phyloP scores from a whole-genome alignment of 2,113 vertebrate genomes.

The Tragelaphus strepsiceros region DNA sequence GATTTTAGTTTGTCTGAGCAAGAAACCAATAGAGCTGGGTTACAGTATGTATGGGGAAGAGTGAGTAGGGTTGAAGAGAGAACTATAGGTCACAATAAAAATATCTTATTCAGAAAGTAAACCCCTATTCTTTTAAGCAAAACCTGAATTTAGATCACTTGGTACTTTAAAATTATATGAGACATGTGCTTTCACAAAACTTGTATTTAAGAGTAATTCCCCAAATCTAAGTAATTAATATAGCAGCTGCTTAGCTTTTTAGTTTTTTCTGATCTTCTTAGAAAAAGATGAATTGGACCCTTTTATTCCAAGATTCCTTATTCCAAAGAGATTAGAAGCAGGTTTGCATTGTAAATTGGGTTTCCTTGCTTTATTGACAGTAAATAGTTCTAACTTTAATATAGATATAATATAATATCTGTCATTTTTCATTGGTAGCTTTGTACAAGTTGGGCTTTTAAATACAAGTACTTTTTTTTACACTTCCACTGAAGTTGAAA shows the following conservation, averaged over 20 bases:
- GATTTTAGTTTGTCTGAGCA: background rate
- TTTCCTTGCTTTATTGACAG: constrained; percentile 44
- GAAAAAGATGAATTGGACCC: background rate
- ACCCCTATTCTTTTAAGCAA: background rate
- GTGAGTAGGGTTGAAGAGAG: background rate
- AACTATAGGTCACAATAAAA: background rate
- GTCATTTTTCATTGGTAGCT: constrained; percentile 67
- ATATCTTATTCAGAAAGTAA: background rate
- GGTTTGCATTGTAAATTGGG: constrained; percentile 44
- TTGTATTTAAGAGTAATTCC: constrained; percentile 1
- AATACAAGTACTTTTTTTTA: constrained; percentile 67
- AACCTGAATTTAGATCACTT: background rate
- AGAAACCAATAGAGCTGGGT: rapidly evolving
- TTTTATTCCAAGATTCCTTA: constrained; percentile 23
- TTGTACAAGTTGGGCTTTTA: constrained; percentile 64
- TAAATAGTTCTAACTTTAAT: constrained; percentile 69
- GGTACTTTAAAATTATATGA: background rate
- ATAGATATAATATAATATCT: constrained; percentile 59
- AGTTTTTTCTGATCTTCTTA: constrained; percentile 39
- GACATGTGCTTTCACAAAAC: background rate
- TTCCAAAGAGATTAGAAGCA: constrained; percentile 24
- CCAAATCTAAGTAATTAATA: constrained; percentile 45
- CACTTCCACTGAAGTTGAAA: constrained; percentile 64
- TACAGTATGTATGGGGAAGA: background rate
- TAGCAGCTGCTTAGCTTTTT: background rate